Evolutionary conservation across 2,888 invertebrate species (phyloP), one percentile per base, ranked within the genome.

Genomic region (Meta bourneti): DNA sequence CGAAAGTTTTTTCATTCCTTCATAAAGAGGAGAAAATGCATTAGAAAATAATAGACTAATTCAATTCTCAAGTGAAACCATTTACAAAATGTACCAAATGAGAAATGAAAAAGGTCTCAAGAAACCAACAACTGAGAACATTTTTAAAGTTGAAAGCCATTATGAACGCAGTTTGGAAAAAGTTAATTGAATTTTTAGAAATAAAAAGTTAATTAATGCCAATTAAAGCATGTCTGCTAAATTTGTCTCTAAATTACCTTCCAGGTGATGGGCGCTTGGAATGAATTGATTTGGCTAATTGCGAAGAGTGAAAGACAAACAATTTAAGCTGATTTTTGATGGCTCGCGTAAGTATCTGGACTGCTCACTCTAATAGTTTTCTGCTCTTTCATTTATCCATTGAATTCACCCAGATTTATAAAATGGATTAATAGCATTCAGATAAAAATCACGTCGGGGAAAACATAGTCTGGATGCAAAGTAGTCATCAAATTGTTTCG

Each of bases 121-220:
- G 13, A 54, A 48, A 79, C 61, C 79, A 79, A 61, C 79, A 79
- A 79, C 61, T 54, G 34, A 34, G 61, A 54, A 11, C 20, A 16
- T 79, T 61, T 79, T 79, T 61, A 79, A 61, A 61, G n/a, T 16
- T 61, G 16, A 79, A 79, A 79, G 61, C 6, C 79, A 34, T 61
- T 79, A 34, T 61, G 34, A 69, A 61, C 54, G 61, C 61, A 54
- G 61, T 20, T 34, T 61, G 61, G 61, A 79, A 79, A 79, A 79
- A 79, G 79, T 79, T 79, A 79, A 79, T 79, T 79, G 79, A 79
- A 79, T 79, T 79, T 79, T 79, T 34, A 34, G 61, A 79, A 79
- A 61, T 79, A 79, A 61, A 79, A 79, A 79, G 61, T 79, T 61
- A 79, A 79, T 79, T 79, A 79, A 79, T 79, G 34, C 79, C 79